Evolutionary conservation across 1,140 invertebrate species (phyloP), one percentile per base, ranked within the genome.

Genomic region (Tribolium madens): DNA sequence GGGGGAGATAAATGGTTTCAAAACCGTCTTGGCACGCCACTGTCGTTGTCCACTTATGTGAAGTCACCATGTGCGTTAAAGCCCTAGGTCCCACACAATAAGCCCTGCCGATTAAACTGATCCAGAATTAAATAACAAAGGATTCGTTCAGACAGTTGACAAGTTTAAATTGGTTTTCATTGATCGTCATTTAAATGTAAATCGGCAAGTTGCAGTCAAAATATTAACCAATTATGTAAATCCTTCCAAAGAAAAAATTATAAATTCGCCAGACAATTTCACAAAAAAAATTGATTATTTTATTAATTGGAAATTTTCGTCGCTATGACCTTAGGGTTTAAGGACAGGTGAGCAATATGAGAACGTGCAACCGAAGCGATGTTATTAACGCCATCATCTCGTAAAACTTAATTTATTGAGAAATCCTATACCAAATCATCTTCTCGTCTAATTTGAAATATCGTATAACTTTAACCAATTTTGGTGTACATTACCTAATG

Each of bases 111-210:
- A 85, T 84, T 83, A 83, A 83, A 84, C 78, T 76, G 83, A 84
- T 83, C 80, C 78, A 78, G 84, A 85, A 84, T 85, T 84, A 85
- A 83, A 83, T 83, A 83, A 85, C 84, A 85, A 85, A 83, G 83
- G 83, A 83, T 80, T 75, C 84, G 82, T 79, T 83, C 82, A 84
- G 82, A 85, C 84, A 83, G 81, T 83, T 85, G 84, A 85, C 84
- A 85, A 85, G 80, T 85, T 84, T 84, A 85, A 85, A 85, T 85
- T 85, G 84, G 82, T 84, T 85, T 84, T 82, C 80, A 78, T 68
- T 79, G 83, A 84, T 83, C 83, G 79, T 80, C 81, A 85, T 85
- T 85, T 85, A 84, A 84, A 85, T 85, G 84, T 83, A 85, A 85
- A 85, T 85, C 76, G 76, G 79, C 77, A 80, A 84, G 84, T 84